Evolutionary conservation across 2,888 invertebrate species (phyloP), one percentile per base, ranked within the genome.

Genomic region (Drosophila affinis): DNA sequence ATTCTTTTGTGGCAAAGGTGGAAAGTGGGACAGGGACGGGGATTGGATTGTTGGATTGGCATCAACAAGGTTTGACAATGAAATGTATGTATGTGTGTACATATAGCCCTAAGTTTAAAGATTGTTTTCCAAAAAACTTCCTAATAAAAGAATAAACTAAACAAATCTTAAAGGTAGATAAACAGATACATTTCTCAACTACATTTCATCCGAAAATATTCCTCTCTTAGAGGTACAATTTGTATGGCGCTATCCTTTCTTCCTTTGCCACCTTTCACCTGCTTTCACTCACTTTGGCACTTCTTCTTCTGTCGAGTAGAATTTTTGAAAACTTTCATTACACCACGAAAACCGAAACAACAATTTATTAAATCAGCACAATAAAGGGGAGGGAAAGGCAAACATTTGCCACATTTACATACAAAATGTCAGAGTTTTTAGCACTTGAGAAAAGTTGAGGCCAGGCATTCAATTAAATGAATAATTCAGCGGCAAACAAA

Each of bases 391-490:
- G 24, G 54, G 48, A 56, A 70, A 58, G 29, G 57, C 54, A 70
- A 65, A 60, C 65, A 81, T 81, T 87, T 85, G 87, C 82, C 89
- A 88, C 87, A 89, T 87, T 84, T 76, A 74, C 73, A n/a, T n/a
- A 81, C 80, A 73, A 85, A 90, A 90, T 87, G 90, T 83, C 83
- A 91, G 91, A 90, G 51, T 72, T 72, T 90, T 90, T 90, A 88
- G 88, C 90, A 90, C 90, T 90, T 91, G 91, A 72, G 88, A 79
- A 81, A 72, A 76, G 72, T 75, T 67, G 29, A 39, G 58, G 58
- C 47, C 53, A 58, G 51, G 51, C 63, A 70, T 70, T 75, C 63
- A 62, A 72, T 81, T 68, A 68, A 75, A 75, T 75, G 70, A 75
- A 75, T 72, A 76, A 79, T 60, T 62, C 72, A 70, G 55, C 55